These are phyloP conservation scores for Tetramorium parvispinum DNA, from an alignment of 1,140 invertebrate genomes.

Conservation along the genomic window DNA sequence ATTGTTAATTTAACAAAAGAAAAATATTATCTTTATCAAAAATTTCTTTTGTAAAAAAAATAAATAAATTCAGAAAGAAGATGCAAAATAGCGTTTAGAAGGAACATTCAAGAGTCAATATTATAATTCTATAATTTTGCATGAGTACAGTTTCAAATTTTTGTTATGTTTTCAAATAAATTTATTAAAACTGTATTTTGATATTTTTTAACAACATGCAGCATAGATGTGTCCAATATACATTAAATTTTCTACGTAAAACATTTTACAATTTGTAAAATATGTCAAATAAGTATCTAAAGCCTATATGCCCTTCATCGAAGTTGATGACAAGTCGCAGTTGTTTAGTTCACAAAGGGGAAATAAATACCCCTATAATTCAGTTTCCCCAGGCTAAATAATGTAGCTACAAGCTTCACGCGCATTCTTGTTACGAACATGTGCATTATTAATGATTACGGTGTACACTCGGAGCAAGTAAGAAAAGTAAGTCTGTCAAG, in stretches of 20 bases:
- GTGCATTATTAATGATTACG: conserved; percentile 6
- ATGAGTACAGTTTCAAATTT: neutral
- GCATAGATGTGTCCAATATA: neutral
- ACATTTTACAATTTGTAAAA: neutral
- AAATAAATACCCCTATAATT: neutral
- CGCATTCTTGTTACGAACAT: neutral
- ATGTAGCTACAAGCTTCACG: neutral
- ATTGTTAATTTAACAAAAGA: neutral
- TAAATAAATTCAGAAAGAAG: neutral
- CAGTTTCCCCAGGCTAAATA: neutral
- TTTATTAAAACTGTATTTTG: neutral
- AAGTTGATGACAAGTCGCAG: neutral
- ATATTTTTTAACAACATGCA: neutral
- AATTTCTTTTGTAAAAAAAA: neutral
- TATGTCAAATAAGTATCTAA: neutral
- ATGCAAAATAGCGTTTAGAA: neutral
- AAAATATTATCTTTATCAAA: neutral
- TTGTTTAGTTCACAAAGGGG: neutral
- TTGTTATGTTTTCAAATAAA: neutral
- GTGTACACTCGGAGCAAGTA: neutral
- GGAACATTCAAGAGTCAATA: neutral
- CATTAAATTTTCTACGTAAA: neutral
- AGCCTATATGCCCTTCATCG: neutral
- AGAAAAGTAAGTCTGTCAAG: neutral
- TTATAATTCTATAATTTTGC: neutral